These are phyloP conservation scores for Ia io DNA, from an alignment of 2,113 vertebrate species.

Conservation along the genomic window DNA sequence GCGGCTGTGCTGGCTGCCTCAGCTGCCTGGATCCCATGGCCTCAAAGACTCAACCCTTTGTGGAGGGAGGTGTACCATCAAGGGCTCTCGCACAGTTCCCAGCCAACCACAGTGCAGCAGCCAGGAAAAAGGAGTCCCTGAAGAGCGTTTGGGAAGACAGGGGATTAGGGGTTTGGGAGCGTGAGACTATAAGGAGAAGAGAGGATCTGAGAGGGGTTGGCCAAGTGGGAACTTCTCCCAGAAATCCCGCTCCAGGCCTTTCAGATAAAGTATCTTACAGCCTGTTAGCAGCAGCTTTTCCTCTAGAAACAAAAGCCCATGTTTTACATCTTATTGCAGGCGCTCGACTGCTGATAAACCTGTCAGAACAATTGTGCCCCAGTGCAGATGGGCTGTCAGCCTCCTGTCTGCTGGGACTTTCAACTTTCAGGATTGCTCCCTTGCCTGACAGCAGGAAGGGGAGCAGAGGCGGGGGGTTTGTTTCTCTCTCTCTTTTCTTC, in stretches of 20 bases:
- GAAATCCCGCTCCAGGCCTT: conserved; percentile 42
- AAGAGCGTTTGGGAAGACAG: neutral
- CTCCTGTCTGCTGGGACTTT: conserved; percentile 31
- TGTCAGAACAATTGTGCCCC: conserved; percentile 59
- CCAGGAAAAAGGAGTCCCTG: neutral
- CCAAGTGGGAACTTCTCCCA: neutral
- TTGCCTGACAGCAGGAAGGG: neutral
- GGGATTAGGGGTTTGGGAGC: neutral
- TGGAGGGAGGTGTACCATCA: neutral
- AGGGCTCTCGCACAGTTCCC: neutral
- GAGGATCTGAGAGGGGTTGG: neutral
- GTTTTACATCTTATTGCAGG: conserved; percentile 66
- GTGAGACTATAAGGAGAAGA: neutral
- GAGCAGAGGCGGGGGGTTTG: neutral
- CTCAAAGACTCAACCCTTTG: no score
- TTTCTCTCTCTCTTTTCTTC: neutral
- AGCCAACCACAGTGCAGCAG: neutral
- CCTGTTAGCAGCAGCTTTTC: conserved; percentile 56
- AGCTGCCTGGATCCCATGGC: no score
- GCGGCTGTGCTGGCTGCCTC: no score
- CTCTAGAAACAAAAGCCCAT: conserved; percentile 62
- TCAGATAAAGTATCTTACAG: conserved; percentile 54
- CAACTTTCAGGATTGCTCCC: neutral
- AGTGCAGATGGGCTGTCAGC: conserved; percentile 61
- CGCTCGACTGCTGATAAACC: conserved; percentile 64